Evolutionary conservation across 2,797 vertebrate species (phyloP).

Genomic region (Harpagifer antarcticus): DNA sequence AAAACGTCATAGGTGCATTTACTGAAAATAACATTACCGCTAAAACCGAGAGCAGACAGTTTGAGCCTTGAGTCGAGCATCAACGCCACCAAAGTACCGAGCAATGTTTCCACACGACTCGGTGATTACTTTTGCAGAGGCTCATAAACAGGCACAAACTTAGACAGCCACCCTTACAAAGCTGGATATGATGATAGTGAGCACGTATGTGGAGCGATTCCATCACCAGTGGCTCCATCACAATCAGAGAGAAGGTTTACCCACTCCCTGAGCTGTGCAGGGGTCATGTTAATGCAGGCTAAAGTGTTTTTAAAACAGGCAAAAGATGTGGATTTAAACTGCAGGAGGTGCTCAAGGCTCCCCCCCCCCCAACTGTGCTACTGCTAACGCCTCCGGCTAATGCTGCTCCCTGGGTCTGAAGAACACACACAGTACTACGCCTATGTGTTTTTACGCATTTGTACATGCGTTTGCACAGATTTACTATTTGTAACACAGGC

Average conservation of each 20-base stretch:
- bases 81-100: not conserved
- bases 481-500: not conserved
- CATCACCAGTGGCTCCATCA: conserved; percentile 16
- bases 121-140: not conserved
- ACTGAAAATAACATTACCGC: not conserved
- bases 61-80: not conserved
- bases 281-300: conserved; percentile 1
- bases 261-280: conserved; percentile 6
- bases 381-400: conserved; percentile 37
- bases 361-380: conserved; percentile 51
- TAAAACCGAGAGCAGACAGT: conserved; percentile 18
- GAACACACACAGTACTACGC: conserved; percentile 4
- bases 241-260: conserved; percentile 20
- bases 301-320: conserved; percentile 26
- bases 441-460: not conserved
- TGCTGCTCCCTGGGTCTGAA: conserved; percentile 23
- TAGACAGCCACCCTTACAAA: not conserved
- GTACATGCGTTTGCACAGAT: not conserved
- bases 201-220: not conserved
- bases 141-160: not conserved
- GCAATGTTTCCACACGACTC: conserved; percentile 5
- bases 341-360: conserved; percentile 50
- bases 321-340: conserved; percentile 56
- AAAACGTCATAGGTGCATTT: conserved; percentile 46
- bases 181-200: conserved; percentile 1